A percentile compares a stretch with the other conserved stretches of the same genome.
These are phyloP conservation scores for Zaprionus gabonicus DNA, from an alignment of 1,140 invertebrate species.

Conservation along the genomic window DNA sequence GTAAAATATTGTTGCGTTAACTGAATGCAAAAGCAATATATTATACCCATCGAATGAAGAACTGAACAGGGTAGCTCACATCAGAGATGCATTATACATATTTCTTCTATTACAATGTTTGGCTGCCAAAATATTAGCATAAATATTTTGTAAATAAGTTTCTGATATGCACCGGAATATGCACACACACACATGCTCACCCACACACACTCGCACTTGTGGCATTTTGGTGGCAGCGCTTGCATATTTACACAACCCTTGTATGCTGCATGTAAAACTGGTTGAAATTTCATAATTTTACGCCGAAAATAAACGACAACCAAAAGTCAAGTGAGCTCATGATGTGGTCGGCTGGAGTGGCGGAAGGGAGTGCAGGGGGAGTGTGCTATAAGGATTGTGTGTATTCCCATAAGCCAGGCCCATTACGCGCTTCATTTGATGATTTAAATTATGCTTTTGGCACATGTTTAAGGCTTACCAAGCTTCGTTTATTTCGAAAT, in stretches of 20 bases:
- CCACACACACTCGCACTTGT: slow-evolving; percentile 26
- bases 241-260: slow-evolving; percentile 39
- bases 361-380: too few species aligned
- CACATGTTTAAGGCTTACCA: slow-evolving; percentile 39
- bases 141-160: slow-evolving; percentile 65
- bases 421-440: slow-evolving; percentile 25
- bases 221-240: slow-evolving; percentile 38
- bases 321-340: slow-evolving; percentile 10
- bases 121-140: slow-evolving; percentile 70
- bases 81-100: slow-evolving; percentile 13
- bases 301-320: slow-evolving; percentile 22
- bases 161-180: slow-evolving; percentile 35
- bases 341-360: not conserved
- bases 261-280: slow-evolving; percentile 35
- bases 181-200: slow-evolving; percentile 7
- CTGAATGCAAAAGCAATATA: not conserved
- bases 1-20: not conserved
- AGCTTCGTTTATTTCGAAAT: not conserved
- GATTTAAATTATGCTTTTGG: slow-evolving; percentile 25
- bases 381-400: not conserved
- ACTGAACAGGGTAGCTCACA: not conserved
- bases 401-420: not conserved
- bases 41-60: not conserved
- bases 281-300: slow-evolving; percentile 30
- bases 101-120: slow-evolving; percentile 45